Evolutionary conservation across 2,888 invertebrate species (phyloP).

Genomic region (Cordilura impudica): DNA sequence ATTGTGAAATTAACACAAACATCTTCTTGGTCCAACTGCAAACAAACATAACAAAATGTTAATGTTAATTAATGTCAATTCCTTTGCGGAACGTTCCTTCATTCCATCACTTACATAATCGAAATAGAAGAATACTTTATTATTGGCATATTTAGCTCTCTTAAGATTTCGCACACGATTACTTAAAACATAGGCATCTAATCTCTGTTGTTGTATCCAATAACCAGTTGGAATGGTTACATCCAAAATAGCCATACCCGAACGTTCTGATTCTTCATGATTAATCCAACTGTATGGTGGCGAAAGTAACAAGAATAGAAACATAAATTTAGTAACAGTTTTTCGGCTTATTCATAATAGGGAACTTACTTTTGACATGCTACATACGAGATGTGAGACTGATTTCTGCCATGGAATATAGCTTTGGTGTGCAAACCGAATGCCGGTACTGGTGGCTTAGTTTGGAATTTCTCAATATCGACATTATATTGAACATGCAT

Average conservation of each 20-base stretch:
- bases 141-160: slow-evolving; percentile 88
- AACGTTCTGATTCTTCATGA: slow-evolving; percentile 86
- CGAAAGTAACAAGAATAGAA: not conserved
- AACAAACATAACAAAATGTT: no score
- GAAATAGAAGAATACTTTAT: slow-evolving; percentile 94
- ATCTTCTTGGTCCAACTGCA: slow-evolving; percentile 87
- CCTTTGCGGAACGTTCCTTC: not conserved
- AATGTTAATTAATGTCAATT: no score
- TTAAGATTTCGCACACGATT: slow-evolving; percentile 88
- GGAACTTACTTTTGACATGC: slow-evolving; percentile 88
- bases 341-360: not conserved
- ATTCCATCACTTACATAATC: slow-evolving; percentile 85
- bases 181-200: slow-evolving; percentile 91
- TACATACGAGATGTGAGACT: slow-evolving; percentile 92
- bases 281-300: slow-evolving; percentile 86
- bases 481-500: slow-evolving; percentile 96
- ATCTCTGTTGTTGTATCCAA: slow-evolving; percentile 91
- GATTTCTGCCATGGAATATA: slow-evolving; percentile 91
- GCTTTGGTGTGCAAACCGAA: slow-evolving; percentile 88
- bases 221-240: slow-evolving; percentile 94
- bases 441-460: slow-evolving; percentile 88
- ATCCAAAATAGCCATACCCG: slow-evolving; percentile 92
- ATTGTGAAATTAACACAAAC: slow-evolving; percentile 95
- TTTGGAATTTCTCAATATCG: slow-evolving; percentile 89
- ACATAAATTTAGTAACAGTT: not conserved